A percentile compares a stretch with the other conserved stretches of the same genome.
phyloP scores from a whole-genome alignment of 2,888 invertebrate species.

The Microplitis deprimator region DNA sequence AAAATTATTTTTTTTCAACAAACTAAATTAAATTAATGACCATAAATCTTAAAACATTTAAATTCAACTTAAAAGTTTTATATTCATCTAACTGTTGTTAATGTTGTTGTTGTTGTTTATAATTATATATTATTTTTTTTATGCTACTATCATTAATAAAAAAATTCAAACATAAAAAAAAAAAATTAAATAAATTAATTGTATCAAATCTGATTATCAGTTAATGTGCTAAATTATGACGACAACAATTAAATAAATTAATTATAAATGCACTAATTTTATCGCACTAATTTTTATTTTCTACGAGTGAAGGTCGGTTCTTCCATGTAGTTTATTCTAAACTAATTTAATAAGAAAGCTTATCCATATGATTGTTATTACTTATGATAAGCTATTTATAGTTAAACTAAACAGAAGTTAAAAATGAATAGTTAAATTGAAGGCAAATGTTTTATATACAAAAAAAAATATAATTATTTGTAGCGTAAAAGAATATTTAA shows the following conservation, averaged over 20 bases:
- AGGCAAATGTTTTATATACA: constrained; percentile 29
- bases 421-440: constrained; percentile 31
- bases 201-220: background rate
- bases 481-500: constrained; percentile 2
- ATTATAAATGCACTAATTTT: constrained; percentile 15
- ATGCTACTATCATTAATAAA: background rate
- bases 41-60: background rate
- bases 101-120: background rate
- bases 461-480: constrained; percentile 6
- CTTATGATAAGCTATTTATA: constrained; percentile 41
- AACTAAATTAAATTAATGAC: background rate
- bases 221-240: constrained; percentile 3
- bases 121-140: background rate
- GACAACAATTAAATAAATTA: background rate
- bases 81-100: background rate
- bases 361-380: constrained; percentile 19
- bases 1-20: background rate
- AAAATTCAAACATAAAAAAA: constrained; percentile 18
- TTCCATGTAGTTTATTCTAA: constrained; percentile 68
- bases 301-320: constrained; percentile 67
- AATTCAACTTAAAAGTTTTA: background rate
- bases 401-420: constrained; percentile 30
- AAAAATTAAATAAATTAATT: background rate
- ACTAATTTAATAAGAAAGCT: constrained; percentile 52
- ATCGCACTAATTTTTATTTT: constrained; percentile 57